A percentile compares a stretch with the other conserved stretches of the same genome.
These are phyloP conservation scores for Eulemur rufifrons DNA, from an alignment of 2,113 vertebrate species.

Conservation along the genomic window DNA sequence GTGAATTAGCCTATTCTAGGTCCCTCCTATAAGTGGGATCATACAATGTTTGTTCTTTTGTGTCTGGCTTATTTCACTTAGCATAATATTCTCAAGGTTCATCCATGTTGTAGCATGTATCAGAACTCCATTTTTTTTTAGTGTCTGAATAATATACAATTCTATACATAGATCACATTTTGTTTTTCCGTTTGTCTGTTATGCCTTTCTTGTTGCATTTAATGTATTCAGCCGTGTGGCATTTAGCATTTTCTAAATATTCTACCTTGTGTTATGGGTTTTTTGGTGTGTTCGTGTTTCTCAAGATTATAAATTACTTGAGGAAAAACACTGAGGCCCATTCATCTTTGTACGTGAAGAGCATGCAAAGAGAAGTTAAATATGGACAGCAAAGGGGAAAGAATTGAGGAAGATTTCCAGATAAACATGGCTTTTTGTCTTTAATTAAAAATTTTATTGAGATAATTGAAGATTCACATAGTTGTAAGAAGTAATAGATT, in stretches of 20 bases:
- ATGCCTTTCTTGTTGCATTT: neutral
- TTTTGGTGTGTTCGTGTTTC: neutral
- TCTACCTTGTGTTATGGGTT: neutral
- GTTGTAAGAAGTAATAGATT: neutral
- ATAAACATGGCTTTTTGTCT: conserved; percentile 23
- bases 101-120: neutral
- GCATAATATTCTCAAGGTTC: neutral
- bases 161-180: neutral
- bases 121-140: neutral
- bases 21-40: neutral
- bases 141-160: neutral
- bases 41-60: neutral
- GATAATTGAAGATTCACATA: neutral
- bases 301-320: conserved; percentile 38
- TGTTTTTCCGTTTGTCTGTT: neutral
- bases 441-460: neutral
- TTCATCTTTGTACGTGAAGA: neutral
- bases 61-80: conserved; percentile 27
- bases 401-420: neutral
- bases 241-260: conserved; percentile 21
- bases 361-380: neutral
- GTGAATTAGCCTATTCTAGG: neutral
- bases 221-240: neutral
- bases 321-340: neutral
- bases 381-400: neutral